Percentiles rank a stretch among this genome's conserved stretches.
Evolutionary conservation across 1,140 invertebrate species (phyloP).

Genomic region (Pogonognathellus flavescens): DNA sequence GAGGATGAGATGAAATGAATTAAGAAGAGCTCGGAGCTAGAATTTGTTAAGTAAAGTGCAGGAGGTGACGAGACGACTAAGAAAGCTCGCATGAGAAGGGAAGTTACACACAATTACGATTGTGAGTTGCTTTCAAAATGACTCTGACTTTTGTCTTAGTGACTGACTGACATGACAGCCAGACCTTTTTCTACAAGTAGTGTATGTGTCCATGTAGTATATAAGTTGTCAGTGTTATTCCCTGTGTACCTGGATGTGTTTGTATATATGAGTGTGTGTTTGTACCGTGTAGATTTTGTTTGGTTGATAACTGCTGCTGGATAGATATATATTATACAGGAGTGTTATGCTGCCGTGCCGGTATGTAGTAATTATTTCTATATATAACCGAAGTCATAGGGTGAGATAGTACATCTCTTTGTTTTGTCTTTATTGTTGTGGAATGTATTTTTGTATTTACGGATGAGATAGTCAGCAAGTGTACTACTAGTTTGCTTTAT

Average conservation of each 20-base stretch:
- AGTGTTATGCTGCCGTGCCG: not conserved
- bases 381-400: not conserved
- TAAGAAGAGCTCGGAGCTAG: conserved; percentile 35
- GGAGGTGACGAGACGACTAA: conserved; percentile 27
- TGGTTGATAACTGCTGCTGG: not conserved
- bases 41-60: conserved; percentile 47
- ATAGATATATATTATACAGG: not conserved
- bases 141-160: conserved; percentile 50
- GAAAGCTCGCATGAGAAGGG: conserved; percentile 18
- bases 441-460: conserved; percentile 46
- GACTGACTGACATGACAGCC: conserved; percentile 44
- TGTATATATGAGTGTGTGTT: not conserved
- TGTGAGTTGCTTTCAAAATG: conserved; percentile 40
- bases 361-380: not conserved
- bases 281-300: conserved; percentile 2
- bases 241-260: not conserved
- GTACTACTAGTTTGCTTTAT: not conserved
- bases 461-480: conserved; percentile 18
- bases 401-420: conserved; percentile 32
- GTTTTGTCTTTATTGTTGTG: conserved; percentile 39
- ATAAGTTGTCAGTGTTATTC: not conserved
- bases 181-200: not conserved
- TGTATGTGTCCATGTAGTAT: too few species aligned
- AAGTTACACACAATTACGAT: conserved; percentile 39
- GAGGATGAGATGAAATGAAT: conserved; percentile 40